Evolutionary conservation across 2,113 vertebrate genomes (phyloP).

Genomic region (Pyxicephalus adspersus): DNA sequence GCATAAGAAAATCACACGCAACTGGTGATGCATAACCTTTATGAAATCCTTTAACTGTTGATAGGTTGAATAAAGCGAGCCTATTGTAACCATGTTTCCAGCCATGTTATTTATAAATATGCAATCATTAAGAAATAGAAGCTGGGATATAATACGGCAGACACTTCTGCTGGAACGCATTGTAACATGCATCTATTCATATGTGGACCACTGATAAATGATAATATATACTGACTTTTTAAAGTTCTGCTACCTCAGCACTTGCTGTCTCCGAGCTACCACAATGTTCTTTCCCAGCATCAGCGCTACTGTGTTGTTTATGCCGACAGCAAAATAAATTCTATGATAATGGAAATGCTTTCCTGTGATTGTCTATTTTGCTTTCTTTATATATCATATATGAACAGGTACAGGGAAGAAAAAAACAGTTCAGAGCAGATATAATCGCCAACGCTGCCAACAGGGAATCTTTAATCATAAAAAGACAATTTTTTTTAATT

Average conservation of each 20-base stretch:
- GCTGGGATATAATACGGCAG: no score
- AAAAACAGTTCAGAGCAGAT: background rate
- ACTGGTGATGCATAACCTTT: no score
- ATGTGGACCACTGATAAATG: slow-evolving; percentile 6
- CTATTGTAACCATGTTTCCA: background rate
- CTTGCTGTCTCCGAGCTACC: background rate
- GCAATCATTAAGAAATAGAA: no score
- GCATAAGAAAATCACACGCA: no score
- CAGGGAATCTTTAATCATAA: no score
- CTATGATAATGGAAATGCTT: slow-evolving; percentile 34
- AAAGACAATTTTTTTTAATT: no score
- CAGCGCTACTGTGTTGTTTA: slow-evolving; percentile 4
- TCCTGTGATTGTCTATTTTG: slow-evolving; percentile 19
- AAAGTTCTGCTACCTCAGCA: slow-evolving; percentile 16
- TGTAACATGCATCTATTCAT: no score
- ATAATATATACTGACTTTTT: slow-evolving; percentile 6
- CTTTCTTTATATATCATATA: slow-evolving; percentile 13
- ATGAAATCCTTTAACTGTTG: no score
- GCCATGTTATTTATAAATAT: no score
- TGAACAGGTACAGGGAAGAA: slow-evolving; percentile 13
- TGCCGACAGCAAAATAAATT: slow-evolving; percentile 7
- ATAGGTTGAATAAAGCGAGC: background rate
- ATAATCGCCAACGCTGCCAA: no score
- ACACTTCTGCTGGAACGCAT: no score
- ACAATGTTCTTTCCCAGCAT: slow-evolving; percentile 10